Conservation (phyloP, 2,888 invertebrate genomes). For the Copidosoma aretas region DNA sequence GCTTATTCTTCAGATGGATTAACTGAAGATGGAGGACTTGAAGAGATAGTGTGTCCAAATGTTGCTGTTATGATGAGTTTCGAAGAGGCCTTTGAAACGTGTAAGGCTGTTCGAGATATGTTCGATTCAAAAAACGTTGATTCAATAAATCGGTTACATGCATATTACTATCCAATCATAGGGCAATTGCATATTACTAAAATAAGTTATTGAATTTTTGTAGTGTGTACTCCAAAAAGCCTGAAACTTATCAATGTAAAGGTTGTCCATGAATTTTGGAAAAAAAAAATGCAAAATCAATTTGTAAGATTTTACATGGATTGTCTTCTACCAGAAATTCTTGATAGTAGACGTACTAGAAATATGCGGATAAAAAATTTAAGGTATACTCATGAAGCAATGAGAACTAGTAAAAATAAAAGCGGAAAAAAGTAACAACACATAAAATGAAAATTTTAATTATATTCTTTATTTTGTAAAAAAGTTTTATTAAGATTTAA, state of each 20-base stretch:
- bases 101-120: neutral
- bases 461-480: no score
- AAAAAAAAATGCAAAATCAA: constrained; percentile 32
- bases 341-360: constrained; percentile 40
- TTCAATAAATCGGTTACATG: constrained; percentile 35
- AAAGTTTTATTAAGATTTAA: no score
- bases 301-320: constrained; percentile 41
- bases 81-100: constrained; percentile 25
- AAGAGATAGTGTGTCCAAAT: constrained; percentile 39
- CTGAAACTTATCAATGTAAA: constrained; percentile 36
- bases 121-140: neutral
- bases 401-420: no score
- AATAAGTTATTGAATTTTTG: constrained; percentile 40
- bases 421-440: no score
- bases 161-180: constrained; percentile 45
- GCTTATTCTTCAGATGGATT: constrained; percentile 41
- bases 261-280: constrained; percentile 44
- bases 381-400: neutral
- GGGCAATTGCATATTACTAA: constrained; percentile 42
- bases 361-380: constrained; percentile 34
- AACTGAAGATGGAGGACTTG: constrained; percentile 38
- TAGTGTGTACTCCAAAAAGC: constrained; percentile 41
- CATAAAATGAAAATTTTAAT: no score
- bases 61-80: constrained; percentile 5
- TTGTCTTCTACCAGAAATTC: constrained; percentile 46